phyloP scores from a whole-genome alignment of 2,888 invertebrate genomes.

The Xestia c-nigrum region DNA sequence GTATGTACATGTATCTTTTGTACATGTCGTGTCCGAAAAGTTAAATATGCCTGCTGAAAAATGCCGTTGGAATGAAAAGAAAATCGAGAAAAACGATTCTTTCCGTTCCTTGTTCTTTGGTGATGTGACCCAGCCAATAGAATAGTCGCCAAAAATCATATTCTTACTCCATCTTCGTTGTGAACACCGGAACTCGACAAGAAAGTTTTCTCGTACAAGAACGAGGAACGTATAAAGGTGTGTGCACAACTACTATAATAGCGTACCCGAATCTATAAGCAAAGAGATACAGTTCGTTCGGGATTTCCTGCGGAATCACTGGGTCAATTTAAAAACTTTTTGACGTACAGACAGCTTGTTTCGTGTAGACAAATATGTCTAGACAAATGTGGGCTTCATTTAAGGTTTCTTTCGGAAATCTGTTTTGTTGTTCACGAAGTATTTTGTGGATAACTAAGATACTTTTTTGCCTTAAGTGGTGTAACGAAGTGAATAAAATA shows the following conservation, averaged over 20 bases:
- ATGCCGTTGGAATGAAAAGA: neutral
- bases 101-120: neutral
- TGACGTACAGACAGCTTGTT: constrained; percentile 45
- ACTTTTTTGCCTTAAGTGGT: constrained; percentile 19
- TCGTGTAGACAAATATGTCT: constrained; percentile 47
- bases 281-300: constrained; percentile 48
- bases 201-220: constrained; percentile 43
- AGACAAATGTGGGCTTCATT: constrained; percentile 43
- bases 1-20: constrained; percentile 1
- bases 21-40: neutral
- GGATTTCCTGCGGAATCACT: constrained; percentile 50
- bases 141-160: constrained; percentile 32
- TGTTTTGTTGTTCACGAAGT: constrained; percentile 24
- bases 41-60: neutral
- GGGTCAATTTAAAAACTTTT: constrained; percentile 64
- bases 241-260: constrained; percentile 31
- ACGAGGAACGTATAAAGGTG: constrained; percentile 26
- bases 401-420: constrained; percentile 28
- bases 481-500: constrained; percentile 9
- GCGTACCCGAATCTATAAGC: constrained; percentile 39
- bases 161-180: constrained; percentile 28
- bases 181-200: constrained; percentile 33
- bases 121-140: constrained; percentile 14
- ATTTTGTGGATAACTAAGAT: constrained; percentile 26
- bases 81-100: neutral